Evolutionary conservation across 1,140 invertebrate species (phyloP), one percentile per base, ranked within the genome.

Genomic region (Diabrotica undecimpunctata): DNA sequence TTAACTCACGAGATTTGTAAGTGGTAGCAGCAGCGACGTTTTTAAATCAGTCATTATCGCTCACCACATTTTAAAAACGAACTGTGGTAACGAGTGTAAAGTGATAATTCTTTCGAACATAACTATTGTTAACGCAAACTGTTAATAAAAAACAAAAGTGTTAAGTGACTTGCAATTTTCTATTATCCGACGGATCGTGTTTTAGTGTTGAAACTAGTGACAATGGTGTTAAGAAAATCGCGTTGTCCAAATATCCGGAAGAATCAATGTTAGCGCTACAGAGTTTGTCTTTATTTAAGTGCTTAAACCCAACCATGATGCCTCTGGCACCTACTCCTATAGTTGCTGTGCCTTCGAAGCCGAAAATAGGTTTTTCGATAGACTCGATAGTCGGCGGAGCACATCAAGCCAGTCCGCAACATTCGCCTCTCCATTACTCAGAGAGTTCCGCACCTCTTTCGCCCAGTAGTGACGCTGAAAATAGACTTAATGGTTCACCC

Each of bases 361-460:
- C 93, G 54, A 96, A 95, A 82, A 91, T 96, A 77, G 94, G 93
- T 75, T 96, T 96, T 77, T 94, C 92, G 74, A 96, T 97, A 77
- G 95, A 96, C 80, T 95, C 93, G 71, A 94, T 96, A 70, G 94
- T 97, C 56, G 93, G 94, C 63, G 85, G 85, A 13, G 83, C 84
- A 64, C 80, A 65, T 41, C 72, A 74, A 72, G 77, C 55, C 36
- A 74, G 74, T 54, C 76, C 74, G 6, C 77, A 74, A 61, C 70
- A 69, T 39, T 79, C 77, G 3, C 78, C 78, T 2, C 66, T 78
- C 25, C 77, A 78, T 70, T 78, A 65, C 64, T 78, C 76, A 0
- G 78, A 79, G 65, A 73, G 75, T 69, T 77, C 77, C 2, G 78
- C 74, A 9, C 78, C 78, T 36, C 53, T 78, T 35, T 77, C 75